A percentile compares a stretch with the other conserved stretches of the same genome.
Conservation (phyloP, 1,140 invertebrate species). For the Bombus balteatus region DNA sequence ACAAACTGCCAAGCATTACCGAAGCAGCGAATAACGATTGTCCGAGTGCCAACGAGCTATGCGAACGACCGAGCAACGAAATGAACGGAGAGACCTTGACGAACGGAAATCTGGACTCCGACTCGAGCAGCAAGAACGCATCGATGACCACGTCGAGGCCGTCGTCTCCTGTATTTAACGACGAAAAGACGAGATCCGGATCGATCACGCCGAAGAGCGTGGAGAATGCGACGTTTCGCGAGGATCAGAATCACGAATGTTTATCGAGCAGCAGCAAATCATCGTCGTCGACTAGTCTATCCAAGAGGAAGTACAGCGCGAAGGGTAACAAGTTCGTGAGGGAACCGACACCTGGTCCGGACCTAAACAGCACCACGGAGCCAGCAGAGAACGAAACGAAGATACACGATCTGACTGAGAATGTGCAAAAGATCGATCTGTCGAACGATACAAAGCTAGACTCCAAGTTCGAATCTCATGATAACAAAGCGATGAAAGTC, state of each 20-base stretch:
- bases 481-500: background rate
- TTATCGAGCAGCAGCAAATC: conserved; percentile 32
- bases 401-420: background rate
- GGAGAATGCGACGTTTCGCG: background rate
- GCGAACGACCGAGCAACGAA: conserved; percentile 19
- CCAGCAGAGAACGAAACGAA: conserved; percentile 32
- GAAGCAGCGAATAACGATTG: background rate
- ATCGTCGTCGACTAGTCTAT: conserved; percentile 13
- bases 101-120: conserved; percentile 29
- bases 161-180: background rate
- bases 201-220: background rate
- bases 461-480: background rate
- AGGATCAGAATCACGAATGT: conserved; percentile 17
- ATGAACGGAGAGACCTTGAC: conserved; percentile 30
- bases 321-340: conserved; percentile 74
- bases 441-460: conserved; percentile 35
- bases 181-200: conserved; percentile 7
- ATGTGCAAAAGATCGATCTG: conserved; percentile 35
- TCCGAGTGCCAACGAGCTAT: background rate
- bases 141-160: background rate
- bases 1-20: background rate
- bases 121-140: background rate
- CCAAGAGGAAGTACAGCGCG: conserved; percentile 68
- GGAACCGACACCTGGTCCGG: conserved; percentile 76
- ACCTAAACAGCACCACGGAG: conserved; percentile 49